Conservation (phyloP, 2,888 invertebrate species). For the Eupithecia subumbrata region DNA sequence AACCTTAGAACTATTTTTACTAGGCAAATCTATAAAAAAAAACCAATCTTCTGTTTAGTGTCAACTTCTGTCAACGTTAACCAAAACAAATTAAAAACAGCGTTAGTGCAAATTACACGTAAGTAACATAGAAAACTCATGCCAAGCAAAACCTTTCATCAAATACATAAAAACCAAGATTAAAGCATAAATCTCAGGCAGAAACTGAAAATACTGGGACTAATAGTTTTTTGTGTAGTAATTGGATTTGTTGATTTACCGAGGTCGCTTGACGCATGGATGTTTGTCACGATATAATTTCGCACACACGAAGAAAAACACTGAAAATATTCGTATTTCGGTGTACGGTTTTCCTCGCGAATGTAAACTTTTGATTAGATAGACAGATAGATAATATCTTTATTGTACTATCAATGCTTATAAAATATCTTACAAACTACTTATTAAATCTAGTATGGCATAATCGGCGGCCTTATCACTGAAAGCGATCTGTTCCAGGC, state of each 20-base stretch:
- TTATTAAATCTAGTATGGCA: no score
- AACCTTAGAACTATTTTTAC: neutral
- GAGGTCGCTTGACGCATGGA: conserved; percentile 75
- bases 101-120: neutral
- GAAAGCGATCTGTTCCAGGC: no score
- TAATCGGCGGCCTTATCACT: no score
- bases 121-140: neutral
- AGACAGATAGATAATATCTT: no score
- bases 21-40: neutral
- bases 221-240: conserved; percentile 78
- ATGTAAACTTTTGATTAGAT: conserved; percentile 11
- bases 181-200: conserved; percentile 24
- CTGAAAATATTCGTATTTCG: conserved; percentile 55
- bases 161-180: conserved; percentile 19
- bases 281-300: conserved; percentile 83
- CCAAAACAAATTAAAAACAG: neutral
- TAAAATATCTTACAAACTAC: no score
- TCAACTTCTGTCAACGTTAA: neutral
- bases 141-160: conserved; percentile 18
- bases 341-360: neutral
- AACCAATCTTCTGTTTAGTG: neutral
- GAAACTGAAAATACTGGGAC: conserved; percentile 42
- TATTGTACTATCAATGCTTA: no score
- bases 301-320: conserved; percentile 50
- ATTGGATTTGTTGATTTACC: conserved; percentile 81